Conservation (phyloP, 1,140 invertebrate genomes). For the Amyelois transitella region DNA sequence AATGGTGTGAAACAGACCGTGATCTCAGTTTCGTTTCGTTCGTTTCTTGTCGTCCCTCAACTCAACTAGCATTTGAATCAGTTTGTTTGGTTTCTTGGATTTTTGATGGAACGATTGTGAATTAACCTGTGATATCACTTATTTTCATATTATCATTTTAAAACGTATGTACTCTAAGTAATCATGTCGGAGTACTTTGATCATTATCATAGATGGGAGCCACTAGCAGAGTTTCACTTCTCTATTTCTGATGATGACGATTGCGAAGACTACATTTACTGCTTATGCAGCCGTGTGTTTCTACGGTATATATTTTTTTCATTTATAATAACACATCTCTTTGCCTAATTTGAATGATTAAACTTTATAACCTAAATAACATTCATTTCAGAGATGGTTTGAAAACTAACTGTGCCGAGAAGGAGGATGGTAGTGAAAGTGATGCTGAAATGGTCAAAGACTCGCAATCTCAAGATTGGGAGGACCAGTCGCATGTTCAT, state of each 20-base stretch:
- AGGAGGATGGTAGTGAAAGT: slow-evolving; percentile 64
- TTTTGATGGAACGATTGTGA: no score
- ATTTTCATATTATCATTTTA: no score
- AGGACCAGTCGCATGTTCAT: slow-evolving; percentile 67
- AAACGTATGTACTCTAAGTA: slow-evolving; percentile 14
- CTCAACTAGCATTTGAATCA: no score
- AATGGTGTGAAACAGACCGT: background rate
- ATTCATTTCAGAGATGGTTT: slow-evolving; percentile 50
- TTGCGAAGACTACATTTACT: slow-evolving; percentile 62
- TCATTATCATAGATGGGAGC: slow-evolving; percentile 64
- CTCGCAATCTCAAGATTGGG: slow-evolving; percentile 47
- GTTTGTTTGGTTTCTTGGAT: background rate
- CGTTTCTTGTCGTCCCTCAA: no score
- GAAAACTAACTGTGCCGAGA: slow-evolving; percentile 57
- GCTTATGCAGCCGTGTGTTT: slow-evolving; percentile 66
- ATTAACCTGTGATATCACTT: no score
- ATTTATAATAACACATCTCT: no score
- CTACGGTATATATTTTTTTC: slow-evolving; percentile 41
- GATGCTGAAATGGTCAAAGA: slow-evolving; percentile 53
- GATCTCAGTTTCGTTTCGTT: background rate
- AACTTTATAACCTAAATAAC: background rate
- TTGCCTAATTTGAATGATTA: background rate
- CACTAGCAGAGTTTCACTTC: slow-evolving; percentile 69
- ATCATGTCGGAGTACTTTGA: slow-evolving; percentile 64
- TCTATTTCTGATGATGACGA: slow-evolving; percentile 36